These are phyloP conservation scores for Conopomorpha cramerella DNA, from an alignment of 1,140 invertebrate genomes.

Conservation along the genomic window DNA sequence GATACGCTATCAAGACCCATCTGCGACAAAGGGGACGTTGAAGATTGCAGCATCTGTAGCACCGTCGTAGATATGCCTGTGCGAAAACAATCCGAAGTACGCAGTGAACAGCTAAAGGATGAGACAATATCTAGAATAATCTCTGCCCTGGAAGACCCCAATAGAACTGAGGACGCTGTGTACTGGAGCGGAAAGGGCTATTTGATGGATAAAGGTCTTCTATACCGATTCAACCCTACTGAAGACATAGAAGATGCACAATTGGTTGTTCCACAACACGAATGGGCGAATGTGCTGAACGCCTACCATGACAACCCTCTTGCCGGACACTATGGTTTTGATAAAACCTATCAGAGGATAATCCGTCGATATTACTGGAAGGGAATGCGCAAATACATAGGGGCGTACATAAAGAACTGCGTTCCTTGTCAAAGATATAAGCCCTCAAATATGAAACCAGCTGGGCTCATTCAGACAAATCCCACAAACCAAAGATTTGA, in stretches of 20 bases:
- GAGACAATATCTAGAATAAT: constrained; percentile 14
- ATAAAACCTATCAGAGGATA: constrained; percentile 14
- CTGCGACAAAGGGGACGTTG: no score
- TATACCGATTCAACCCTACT: constrained; percentile 13
- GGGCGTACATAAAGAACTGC: constrained; percentile 11
- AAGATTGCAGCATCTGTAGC: no score
- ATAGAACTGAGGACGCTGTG: background rate
- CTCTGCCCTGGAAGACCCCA: constrained; percentile 9
- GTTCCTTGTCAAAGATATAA: constrained; percentile 20
- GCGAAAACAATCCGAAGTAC: no score
- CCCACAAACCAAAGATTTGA: constrained; percentile 8
- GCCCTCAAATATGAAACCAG: constrained; percentile 16
- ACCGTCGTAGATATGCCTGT: no score
- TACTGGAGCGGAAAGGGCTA: constrained; percentile 14
- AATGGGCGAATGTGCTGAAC: constrained; percentile 8
- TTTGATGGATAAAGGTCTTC: constrained; percentile 14
- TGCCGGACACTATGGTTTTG: constrained; percentile 17
- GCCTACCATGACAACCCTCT: constrained; percentile 16
- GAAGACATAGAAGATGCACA: constrained; percentile 11
- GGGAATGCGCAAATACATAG: constrained; percentile 16
- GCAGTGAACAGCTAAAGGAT: constrained; percentile 19
- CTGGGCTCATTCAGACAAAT: constrained; percentile 12
- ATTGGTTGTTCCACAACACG: constrained; percentile 12
- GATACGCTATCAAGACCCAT: no score
- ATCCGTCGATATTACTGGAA: constrained; percentile 18